phyloP scores from a whole-genome alignment of 92 coral and sea anemone species.

The Palythoa heliodiscus region DNA sequence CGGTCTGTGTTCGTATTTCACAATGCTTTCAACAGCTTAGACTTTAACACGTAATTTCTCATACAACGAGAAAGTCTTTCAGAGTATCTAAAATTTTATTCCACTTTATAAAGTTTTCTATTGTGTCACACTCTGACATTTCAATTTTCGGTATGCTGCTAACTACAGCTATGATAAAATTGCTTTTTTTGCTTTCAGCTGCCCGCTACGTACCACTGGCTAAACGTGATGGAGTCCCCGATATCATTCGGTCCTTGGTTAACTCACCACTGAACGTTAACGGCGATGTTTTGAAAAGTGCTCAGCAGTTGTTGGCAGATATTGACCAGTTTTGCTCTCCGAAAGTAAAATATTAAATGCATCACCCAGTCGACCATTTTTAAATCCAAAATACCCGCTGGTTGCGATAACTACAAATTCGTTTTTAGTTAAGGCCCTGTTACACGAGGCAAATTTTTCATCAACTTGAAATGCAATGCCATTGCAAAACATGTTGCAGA shows the following conservation, averaged over 20 bases:
- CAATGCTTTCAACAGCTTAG: too few species aligned
- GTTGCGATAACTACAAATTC: background rate
- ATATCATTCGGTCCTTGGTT: background rate
- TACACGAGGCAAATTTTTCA: too few species aligned
- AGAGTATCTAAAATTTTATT: too few species aligned
- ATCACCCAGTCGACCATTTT: background rate
- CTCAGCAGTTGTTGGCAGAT: background rate
- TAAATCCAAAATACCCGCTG: background rate
- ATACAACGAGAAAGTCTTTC: too few species aligned
- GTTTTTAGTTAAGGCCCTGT: too few species aligned
- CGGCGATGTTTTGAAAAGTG: slow-evolving; percentile 10
- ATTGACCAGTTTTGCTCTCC: background rate
- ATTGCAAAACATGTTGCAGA: too few species aligned
- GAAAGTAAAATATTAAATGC: background rate
- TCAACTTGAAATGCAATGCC: too few species aligned
- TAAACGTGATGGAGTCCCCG: slow-evolving; percentile 21
- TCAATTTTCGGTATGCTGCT: too few species aligned
- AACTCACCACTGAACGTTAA: background rate
- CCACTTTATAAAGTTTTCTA: too few species aligned
- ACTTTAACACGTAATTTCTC: too few species aligned
- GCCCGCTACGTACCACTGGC: slow-evolving; percentile 29
- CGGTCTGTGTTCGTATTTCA: too few species aligned
- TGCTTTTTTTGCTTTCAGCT: slow-evolving; percentile 11
- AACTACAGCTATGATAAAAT: background rate
- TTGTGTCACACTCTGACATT: too few species aligned